phyloP scores from a whole-genome alignment of 1,140 invertebrate genomes.

The Ericerus pela region DNA sequence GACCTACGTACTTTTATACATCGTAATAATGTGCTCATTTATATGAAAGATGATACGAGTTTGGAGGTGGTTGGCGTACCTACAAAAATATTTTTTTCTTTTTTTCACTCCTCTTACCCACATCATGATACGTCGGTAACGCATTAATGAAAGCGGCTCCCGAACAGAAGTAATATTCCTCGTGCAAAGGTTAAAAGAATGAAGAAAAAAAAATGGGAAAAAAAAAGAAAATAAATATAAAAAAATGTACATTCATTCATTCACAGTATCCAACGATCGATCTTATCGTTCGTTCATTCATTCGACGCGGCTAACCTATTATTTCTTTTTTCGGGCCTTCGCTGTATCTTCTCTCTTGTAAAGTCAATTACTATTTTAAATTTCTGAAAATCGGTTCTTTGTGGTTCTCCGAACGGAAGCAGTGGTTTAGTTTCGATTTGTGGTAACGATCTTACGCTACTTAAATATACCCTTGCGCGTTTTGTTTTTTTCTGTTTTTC shows the following conservation, averaged over 20 bases:
- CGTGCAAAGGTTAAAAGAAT: slow-evolving; percentile 1
- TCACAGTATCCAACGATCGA: no score
- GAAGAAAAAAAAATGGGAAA: no score
- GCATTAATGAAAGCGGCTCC: slow-evolving; percentile 8
- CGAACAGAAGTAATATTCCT: not conserved
- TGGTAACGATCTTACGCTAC: slow-evolving; percentile 6
- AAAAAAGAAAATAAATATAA: no score
- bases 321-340: not conserved
- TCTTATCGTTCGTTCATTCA: no score
- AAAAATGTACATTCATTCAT: slow-evolving; percentile 7
- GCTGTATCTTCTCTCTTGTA: not conserved
- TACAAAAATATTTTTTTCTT: no score
- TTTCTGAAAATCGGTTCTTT: slow-evolving; percentile 7
- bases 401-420: slow-evolving; percentile 7
- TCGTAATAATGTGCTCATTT: no score
- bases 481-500: not conserved
- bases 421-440: slow-evolving; percentile 7
- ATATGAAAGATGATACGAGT: no score
- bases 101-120: no score
- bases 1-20: no score
- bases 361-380: slow-evolving; percentile 12
- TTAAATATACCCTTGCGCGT: not conserved
- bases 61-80: no score
- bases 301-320: not conserved
- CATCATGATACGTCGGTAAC: not conserved